Evolutionary conservation across 35 echinoderm and acorn worm genomes (phyloP), one percentile per base, ranked within the genome.

Genomic region (Acanthaster planci): DNA sequence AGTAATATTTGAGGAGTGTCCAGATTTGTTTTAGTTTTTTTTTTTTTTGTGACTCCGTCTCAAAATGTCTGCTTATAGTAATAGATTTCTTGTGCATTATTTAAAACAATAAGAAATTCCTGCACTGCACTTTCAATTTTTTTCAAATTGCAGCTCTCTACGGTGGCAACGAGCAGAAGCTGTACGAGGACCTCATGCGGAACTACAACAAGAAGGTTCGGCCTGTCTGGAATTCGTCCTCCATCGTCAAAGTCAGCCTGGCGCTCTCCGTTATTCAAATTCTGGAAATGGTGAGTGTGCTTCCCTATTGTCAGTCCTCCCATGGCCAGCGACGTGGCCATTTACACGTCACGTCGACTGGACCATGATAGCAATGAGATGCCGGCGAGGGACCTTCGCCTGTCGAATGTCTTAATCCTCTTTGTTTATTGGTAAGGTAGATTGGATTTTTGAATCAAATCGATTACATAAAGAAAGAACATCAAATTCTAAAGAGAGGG

Each of bases 191-290:
- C 47, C 78, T 99, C 2, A 91, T 99, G 79, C 53, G 67, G 44
- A 82, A 99, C 40, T 99, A 99, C 78, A 99, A 99, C 58, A 99
- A 88, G 79, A 93, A 94, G 21, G 96, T 99, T 19, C 84, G 96
- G 23, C 96, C 96, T n/a, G 96, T 99, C 0, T 94, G 91, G 96
- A 99, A 99, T 38, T 82, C 92, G 7, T 86, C 92, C n/a, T 78
- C 93, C 39, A 30, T 86, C 5, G 87, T 99, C 82, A 86, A 91
- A 30, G 96, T 99, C 31, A 77, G 37, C 38, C 67, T 99, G 12
- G 54, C 87, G 26, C 84, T 99, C 67, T 91, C 96, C 8, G 81
- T 99, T 26, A 91, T 90, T 72, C 96, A 99, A 79, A 94, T 99
- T 47, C 85, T 94, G 47, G 89, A 99, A 59, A 91, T 99, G 96